Evolutionary conservation across 1,140 invertebrate genomes (phyloP), one percentile per base, ranked within the genome.

Genomic region (Drosophila jambulina): DNA sequence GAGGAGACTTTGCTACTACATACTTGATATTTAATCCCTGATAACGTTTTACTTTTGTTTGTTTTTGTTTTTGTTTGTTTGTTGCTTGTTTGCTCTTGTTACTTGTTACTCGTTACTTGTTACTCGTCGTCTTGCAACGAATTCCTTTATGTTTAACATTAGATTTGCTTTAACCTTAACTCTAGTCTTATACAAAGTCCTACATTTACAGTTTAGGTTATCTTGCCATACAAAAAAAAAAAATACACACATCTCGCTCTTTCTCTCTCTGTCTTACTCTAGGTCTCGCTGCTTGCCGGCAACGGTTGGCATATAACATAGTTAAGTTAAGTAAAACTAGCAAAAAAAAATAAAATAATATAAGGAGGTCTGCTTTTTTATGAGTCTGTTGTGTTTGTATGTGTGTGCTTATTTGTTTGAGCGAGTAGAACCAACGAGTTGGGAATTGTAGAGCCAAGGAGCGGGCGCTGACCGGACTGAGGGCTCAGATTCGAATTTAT

Each of bases 21-120:
- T 78, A 78, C 82, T 90, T 90, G 84, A 87, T 88, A 88, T 87
- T 75, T 83, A 80, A 91, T 91, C 83, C 83, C 83, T 87, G 83
- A 87, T 86, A 86, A 86, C 82, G 87, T 91, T 91, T 80, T 90
- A 80, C 71, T 85, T 90, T 90, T 88, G 77, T 83, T 65, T 80
- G 82, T 61, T 58, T 83, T 65, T 80, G 82, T 61, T 58, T 67
- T 71, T 54, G 32, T 65, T 62, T 65, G 27, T 74, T 60, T 77
- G n/a, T 60, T 75, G 49, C 67, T 72, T 68, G 40, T 74, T 75
- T 74, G 56, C 13, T 54, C 46, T 63, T 62, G 53, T 51, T 51
- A 29, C 48, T 49, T 17, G 43, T 23, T 45, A 45, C 21, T 71
- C 23, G 34, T 53, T 58, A 42, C 48, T 61, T 34, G 42, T 25